These are phyloP conservation scores for Cirrhinus molitorella DNA, from an alignment of 2,797 vertebrate species.

Conservation along the genomic window DNA sequence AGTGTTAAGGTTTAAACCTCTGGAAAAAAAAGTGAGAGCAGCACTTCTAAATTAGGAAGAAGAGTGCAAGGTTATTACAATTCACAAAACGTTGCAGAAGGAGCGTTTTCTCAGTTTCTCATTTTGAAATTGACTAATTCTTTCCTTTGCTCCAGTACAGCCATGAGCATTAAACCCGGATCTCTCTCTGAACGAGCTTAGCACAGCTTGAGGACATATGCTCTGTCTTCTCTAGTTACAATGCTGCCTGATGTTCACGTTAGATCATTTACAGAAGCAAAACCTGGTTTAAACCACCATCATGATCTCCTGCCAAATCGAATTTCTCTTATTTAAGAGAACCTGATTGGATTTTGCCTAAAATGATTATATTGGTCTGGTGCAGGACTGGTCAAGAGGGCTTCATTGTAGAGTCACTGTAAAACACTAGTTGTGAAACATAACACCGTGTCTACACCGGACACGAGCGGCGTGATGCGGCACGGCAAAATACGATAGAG, in stretches of 20 bases:
- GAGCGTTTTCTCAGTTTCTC: constrained; percentile 3
- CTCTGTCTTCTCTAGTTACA: constrained; percentile 26
- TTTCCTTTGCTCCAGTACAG: constrained; percentile 1
- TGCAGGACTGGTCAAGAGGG: constrained; percentile 27
- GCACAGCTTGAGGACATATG: constrained; percentile 24
- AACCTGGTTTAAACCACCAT: constrained; percentile 25
- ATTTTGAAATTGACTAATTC: neutral
- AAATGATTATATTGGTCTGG: constrained; percentile 29
- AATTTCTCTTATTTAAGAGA: constrained; percentile 43
- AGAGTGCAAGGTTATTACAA: neutral
- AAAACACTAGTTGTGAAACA: neutral
- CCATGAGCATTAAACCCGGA: neutral
- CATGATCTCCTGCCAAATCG: constrained; percentile 43
- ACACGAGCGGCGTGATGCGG: no score
- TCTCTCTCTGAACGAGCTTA: neutral
- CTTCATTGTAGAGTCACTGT: neutral
- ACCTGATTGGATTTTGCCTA: constrained; percentile 52
- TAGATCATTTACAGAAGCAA: constrained; percentile 37
- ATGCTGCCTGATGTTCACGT: constrained; percentile 17
- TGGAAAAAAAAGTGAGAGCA: neutral
- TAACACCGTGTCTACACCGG: no score
- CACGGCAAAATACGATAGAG: no score
- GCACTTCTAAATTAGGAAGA: neutral
- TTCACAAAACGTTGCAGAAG: neutral
- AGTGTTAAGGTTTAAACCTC: neutral